Conservation (phyloP, 2,113 vertebrate species). For the Procavia capensis region DNA sequence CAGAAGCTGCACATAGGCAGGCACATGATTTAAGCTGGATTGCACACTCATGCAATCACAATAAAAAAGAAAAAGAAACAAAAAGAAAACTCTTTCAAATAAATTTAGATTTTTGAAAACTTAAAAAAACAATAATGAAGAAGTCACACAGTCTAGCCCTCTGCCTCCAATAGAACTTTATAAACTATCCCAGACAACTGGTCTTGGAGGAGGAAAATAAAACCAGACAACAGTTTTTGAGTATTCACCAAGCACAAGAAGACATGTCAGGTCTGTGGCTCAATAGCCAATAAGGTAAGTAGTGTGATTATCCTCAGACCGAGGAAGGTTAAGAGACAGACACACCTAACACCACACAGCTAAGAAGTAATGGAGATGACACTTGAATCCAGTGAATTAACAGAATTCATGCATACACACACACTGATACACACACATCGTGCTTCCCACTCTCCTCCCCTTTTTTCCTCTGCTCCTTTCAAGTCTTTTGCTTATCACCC, state of each 20-base stretch:
- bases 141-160: neutral
- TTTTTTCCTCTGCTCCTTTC: neutral
- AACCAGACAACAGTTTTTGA: neutral
- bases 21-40: too few species aligned
- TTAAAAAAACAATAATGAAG: neutral
- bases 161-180: neutral
- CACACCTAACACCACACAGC: neutral
- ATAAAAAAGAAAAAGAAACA: neutral
- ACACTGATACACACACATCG: neutral
- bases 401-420: neutral
- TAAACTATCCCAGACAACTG: neutral
- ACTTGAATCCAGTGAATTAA: neutral
- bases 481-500: neutral
- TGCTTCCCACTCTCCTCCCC: neutral
- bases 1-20: too few species aligned
- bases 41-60: too few species aligned
- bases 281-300: neutral
- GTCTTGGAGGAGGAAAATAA: neutral
- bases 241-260: neutral
- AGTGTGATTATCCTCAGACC: neutral
- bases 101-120: neutral
- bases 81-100: neutral
- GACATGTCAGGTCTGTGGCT: neutral
- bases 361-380: neutral
- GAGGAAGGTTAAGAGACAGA: neutral